Conservation (phyloP, 2,888 invertebrate species). For the Flexamia atlantica region DNA sequence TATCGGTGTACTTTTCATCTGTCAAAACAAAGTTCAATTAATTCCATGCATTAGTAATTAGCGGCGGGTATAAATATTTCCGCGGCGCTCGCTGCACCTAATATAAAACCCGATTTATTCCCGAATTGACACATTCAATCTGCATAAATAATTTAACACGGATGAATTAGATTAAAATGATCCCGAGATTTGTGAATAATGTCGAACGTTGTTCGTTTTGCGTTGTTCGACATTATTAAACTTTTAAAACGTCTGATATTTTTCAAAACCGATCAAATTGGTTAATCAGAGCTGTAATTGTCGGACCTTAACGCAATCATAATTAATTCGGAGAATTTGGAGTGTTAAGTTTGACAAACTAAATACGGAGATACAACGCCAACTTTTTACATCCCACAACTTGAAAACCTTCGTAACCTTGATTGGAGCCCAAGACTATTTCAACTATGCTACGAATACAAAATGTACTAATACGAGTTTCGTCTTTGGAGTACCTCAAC, state of each 20-base stretch:
- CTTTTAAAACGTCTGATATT: background rate
- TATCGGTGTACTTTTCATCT: slow-evolving; percentile 53
- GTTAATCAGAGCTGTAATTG: background rate
- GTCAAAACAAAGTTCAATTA: slow-evolving; percentile 57
- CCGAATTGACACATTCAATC: slow-evolving; percentile 53
- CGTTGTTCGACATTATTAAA: background rate
- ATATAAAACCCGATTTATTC: slow-evolving; percentile 46
- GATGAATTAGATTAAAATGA: slow-evolving; percentile 53
- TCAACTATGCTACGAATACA: too few relatives aligned
- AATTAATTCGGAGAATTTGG: too few relatives aligned
- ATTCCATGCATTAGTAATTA: slow-evolving; percentile 54
- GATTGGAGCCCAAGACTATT: too few relatives aligned
- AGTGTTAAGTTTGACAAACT: too few relatives aligned
- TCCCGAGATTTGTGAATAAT: slow-evolving; percentile 37
- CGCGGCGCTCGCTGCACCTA: slow-evolving; percentile 24
- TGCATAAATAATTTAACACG: slow-evolving; percentile 57
- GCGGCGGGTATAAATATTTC: slow-evolving; percentile 34
- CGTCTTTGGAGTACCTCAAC: background rate
- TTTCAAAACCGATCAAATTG: background rate
- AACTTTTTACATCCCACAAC: too few relatives aligned
- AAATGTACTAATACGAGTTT: too few relatives aligned
- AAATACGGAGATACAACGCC: too few relatives aligned
- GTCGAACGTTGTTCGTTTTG: slow-evolving; percentile 22
- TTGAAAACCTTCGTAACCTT: too few relatives aligned
- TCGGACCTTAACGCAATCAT: too few relatives aligned